phyloP scores from a whole-genome alignment of 2,888 invertebrate genomes.

The Xanthorhoe designata region DNA sequence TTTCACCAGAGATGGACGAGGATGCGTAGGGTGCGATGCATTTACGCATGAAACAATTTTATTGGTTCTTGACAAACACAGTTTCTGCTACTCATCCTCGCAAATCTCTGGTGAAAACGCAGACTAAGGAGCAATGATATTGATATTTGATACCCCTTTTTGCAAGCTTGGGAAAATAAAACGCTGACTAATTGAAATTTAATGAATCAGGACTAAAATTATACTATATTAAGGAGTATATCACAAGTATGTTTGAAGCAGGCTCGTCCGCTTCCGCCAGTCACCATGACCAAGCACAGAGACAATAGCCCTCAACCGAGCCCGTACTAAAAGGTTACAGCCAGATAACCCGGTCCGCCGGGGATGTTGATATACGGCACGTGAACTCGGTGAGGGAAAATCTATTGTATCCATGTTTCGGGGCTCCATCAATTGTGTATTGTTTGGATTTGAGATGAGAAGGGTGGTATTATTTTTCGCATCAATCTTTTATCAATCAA shows the following conservation, averaged over 20 bases:
- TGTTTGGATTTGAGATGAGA: slow-evolving; percentile 32
- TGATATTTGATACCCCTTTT: too few species aligned
- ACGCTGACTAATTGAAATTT: too few species aligned
- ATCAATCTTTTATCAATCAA: slow-evolving; percentile 23
- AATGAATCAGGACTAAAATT: too few species aligned
- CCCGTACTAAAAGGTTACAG: slow-evolving; percentile 41
- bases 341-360: slow-evolving; percentile 29
- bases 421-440: slow-evolving; percentile 30
- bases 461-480: slow-evolving; percentile 10
- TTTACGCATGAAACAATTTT: too few species aligned
- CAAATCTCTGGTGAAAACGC: too few species aligned
- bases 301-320: slow-evolving; percentile 17
- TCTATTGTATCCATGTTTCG: slow-evolving; percentile 30
- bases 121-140: too few species aligned
- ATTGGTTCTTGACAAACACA: too few species aligned
- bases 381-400: slow-evolving; percentile 17
- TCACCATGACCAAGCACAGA: slow-evolving; percentile 1
- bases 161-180: too few species aligned
- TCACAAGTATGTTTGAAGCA: not conserved
- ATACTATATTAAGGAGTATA: too few species aligned
- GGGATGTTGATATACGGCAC: slow-evolving; percentile 28
- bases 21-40: too few species aligned
- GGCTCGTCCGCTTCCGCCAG: not conserved
- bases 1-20: too few species aligned
- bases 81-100: too few species aligned